These are phyloP conservation scores for Lamellibrachia columna DNA, from an alignment of 2,888 invertebrate species.

Conservation along the genomic window DNA sequence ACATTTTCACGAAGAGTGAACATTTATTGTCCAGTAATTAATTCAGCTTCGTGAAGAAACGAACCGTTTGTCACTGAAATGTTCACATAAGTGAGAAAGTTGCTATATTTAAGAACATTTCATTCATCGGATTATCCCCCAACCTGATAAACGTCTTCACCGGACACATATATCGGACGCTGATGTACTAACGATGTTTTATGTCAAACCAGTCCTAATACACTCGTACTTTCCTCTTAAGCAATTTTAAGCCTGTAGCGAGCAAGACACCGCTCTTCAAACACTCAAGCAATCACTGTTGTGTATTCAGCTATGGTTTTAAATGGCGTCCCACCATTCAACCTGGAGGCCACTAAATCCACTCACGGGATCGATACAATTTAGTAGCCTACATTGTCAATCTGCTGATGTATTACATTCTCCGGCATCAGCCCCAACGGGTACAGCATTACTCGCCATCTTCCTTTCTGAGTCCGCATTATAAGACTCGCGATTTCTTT, in stretches of 20 bases:
- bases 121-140: not conserved
- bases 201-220: not conserved
- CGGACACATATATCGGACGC: not conserved
- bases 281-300: not conserved
- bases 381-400: not conserved
- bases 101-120: not conserved
- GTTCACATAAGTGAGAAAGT: not conserved
- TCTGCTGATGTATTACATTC: not conserved
- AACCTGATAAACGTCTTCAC: not conserved
- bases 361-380: not conserved
- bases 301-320: no score
- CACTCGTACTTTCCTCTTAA: not conserved
- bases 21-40: no score
- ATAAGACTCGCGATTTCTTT: no score
- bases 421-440: no score
- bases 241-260: not conserved
- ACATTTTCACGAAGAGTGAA: no score
- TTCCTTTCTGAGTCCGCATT: no score
- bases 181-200: not conserved
- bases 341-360: no score
- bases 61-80: no score
- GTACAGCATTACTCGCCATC: no score
- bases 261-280: not conserved
- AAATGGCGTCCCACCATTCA: no score
- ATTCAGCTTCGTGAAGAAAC: not conserved